Evolutionary conservation across 2,888 invertebrate genomes (phyloP).

Genomic region (Perdita meconis): DNA sequence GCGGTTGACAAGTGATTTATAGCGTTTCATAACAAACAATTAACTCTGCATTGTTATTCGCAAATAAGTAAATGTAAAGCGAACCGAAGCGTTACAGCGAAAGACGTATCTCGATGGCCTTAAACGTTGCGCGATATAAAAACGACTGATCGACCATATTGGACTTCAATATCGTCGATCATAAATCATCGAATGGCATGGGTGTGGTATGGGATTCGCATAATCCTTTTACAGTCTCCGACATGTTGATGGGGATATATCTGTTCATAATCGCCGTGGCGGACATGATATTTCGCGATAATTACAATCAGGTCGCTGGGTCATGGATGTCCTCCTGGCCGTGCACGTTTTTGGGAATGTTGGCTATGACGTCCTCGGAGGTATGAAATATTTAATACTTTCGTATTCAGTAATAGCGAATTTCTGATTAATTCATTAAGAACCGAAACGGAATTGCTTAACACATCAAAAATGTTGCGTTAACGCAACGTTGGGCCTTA

Average conservation of each 20-base stretch:
- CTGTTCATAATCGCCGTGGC: constrained; percentile 87
- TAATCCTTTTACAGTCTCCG: constrained; percentile 85
- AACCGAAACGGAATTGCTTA: too few species aligned
- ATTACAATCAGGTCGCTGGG: constrained; percentile 86
- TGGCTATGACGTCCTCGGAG: constrained; percentile 89
- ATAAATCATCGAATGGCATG: constrained; percentile 56
- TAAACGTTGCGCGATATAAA: constrained; percentile 37
- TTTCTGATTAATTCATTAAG: too few species aligned
- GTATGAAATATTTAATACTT: constrained; percentile 74
- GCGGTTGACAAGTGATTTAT: background rate
- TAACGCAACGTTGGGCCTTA: too few species aligned
- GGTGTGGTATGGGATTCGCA: constrained; percentile 44
- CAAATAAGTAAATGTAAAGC: constrained; percentile 13
- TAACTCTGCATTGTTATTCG: background rate
- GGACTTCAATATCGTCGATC: constrained; percentile 33
- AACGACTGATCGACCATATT: constrained; percentile 62
- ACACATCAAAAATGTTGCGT: too few species aligned
- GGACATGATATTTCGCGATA: constrained; percentile 86
- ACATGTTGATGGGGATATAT: constrained; percentile 89
- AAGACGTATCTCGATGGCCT: background rate
- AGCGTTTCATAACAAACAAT: background rate
- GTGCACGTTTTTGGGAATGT: constrained; percentile 87
- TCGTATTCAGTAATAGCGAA: too few species aligned
- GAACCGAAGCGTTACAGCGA: constrained; percentile 16
- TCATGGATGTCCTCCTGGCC: constrained; percentile 88